phyloP scores from a whole-genome alignment of 1,140 invertebrate genomes.

The Scaptomyza hsui region DNA sequence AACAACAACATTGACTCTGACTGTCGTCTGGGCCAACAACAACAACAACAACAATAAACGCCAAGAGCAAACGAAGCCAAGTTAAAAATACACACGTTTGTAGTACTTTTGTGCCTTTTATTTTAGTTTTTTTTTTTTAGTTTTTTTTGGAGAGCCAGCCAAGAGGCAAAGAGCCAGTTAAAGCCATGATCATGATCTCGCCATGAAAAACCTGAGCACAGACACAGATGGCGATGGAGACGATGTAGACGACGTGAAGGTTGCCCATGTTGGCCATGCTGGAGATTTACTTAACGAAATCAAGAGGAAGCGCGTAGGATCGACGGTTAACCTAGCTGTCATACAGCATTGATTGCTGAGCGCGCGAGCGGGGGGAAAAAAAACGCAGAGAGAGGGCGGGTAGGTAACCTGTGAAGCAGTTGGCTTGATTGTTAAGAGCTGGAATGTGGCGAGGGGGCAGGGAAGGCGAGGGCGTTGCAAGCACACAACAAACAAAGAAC shows the following conservation, averaged over 20 bases:
- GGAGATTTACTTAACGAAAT: constrained; percentile 81
- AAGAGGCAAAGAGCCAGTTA: constrained; percentile 77
- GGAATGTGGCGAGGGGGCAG: constrained; percentile 7
- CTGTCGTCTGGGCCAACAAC: constrained; percentile 43
- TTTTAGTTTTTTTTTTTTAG: too few species aligned
- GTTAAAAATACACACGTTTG: constrained; percentile 71
- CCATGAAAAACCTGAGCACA: constrained; percentile 55
- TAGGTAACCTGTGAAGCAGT: constrained; percentile 11
- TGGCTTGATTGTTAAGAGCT: constrained; percentile 58
- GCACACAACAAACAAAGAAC: constrained; percentile 12
- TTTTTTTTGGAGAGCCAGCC: too few species aligned
- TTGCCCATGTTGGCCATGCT: constrained; percentile 60
- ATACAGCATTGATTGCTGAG: constrained; percentile 79
- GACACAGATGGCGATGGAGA: constrained; percentile 51
- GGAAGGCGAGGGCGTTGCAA: constrained; percentile 39
- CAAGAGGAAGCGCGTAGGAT: constrained; percentile 80
- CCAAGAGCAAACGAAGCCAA: constrained; percentile 44
- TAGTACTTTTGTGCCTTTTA: constrained; percentile 47
- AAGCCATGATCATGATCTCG: constrained; percentile 82
- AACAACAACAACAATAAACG: constrained; percentile 65
- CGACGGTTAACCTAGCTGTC: constrained; percentile 80
- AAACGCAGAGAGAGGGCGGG: not conserved
- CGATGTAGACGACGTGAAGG: constrained; percentile 60
- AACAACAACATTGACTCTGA: constrained; percentile 5
- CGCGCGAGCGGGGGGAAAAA: not conserved